phyloP scores from a whole-genome alignment of 2,113 vertebrate genomes.

The Tringa solitaria region DNA sequence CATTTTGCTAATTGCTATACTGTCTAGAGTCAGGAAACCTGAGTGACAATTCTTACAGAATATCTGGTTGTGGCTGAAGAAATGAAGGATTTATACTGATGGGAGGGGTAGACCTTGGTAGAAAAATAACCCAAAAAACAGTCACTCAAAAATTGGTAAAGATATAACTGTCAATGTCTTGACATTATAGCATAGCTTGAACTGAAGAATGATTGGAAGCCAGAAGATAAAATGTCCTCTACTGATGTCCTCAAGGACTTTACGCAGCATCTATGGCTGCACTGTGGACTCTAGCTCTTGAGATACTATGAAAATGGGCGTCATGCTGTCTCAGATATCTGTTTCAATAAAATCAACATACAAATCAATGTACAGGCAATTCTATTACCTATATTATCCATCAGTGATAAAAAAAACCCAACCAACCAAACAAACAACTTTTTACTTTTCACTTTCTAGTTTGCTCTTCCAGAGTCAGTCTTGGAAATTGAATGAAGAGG shows the following conservation, averaged over 20 bases:
- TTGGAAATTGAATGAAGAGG: not conserved
- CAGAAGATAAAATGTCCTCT: not conserved
- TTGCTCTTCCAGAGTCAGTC: not conserved
- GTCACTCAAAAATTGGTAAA: not conserved
- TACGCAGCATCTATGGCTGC: not conserved
- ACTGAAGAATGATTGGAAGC: not conserved
- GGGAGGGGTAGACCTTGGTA: not conserved
- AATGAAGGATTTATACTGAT: constrained; percentile 38
- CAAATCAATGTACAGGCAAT: not conserved
- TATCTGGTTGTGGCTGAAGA: not conserved
- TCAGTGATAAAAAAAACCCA: not conserved
- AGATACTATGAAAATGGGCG: not conserved
- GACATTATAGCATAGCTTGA: not conserved
- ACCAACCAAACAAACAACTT: too few species aligned
- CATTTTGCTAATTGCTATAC: constrained; percentile 23
- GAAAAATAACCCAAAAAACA: not conserved
- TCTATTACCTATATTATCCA: not conserved
- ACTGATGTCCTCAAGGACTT: not conserved
- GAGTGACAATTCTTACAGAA: not conserved
- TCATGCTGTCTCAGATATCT: not conserved
- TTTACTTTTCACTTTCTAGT: not conserved
- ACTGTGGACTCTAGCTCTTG: not conserved
- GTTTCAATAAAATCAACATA: not conserved
- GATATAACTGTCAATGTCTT: not conserved
- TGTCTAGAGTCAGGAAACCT: not conserved